Conservation (phyloP, 2,113 vertebrate species). For the Tonatia bakeri region DNA sequence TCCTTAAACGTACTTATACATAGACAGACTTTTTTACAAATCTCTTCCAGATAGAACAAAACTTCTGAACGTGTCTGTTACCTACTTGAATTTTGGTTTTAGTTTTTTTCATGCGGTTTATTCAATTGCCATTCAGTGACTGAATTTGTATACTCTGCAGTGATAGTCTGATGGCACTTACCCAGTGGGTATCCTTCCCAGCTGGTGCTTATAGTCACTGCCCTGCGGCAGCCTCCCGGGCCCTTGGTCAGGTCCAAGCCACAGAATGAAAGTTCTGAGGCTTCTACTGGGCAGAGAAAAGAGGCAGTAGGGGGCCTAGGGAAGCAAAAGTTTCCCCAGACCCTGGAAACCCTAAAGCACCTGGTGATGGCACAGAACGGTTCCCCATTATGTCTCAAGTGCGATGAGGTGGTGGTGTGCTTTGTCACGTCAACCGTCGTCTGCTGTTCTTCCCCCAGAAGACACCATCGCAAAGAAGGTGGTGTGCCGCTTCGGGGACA, state of each 20-base stretch:
- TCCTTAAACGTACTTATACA: background rate
- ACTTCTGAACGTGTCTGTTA: background rate
- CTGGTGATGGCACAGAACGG: accelerated
- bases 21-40: background rate
- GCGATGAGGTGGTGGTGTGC: background rate
- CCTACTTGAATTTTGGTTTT: background rate
- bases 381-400: background rate
- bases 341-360: background rate
- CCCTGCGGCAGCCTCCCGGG: background rate
- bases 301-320: background rate
- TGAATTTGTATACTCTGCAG: background rate
- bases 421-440: background rate
- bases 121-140: accelerated
- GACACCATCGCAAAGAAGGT: constrained; percentile 85
- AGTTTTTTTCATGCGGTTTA: accelerated
- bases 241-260: background rate
- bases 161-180: background rate
- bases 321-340: accelerated
- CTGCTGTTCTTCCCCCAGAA: constrained; percentile 79
- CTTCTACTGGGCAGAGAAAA: background rate
- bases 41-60: background rate
- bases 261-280: background rate
- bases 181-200: background rate
- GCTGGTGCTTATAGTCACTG: accelerated
- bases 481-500: constrained; percentile 90